These are phyloP conservation scores for Tyrophagus putrescentiae DNA, from an alignment of 1,140 invertebrate genomes.

Conservation along the genomic window DNA sequence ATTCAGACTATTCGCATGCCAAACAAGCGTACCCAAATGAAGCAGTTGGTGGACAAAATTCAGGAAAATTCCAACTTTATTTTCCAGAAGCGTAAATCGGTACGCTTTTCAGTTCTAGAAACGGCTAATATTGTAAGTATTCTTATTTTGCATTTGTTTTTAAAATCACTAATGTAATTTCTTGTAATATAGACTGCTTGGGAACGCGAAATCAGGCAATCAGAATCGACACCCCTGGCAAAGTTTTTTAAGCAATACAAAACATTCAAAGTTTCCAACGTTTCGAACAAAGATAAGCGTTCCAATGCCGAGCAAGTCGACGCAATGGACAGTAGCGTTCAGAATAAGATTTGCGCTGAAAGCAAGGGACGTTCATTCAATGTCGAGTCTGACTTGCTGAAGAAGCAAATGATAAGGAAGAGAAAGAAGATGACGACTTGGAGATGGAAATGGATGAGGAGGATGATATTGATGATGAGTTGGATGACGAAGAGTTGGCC, in stretches of 20 bases:
- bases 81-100: constrained; percentile 51
- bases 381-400: too few species aligned
- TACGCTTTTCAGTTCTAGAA: constrained; percentile 52
- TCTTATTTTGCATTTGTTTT: neutral
- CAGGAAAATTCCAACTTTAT: constrained; percentile 46
- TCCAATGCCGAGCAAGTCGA: constrained; percentile 33
- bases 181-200: constrained; percentile 47
- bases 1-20: constrained; percentile 59
- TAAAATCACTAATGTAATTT: neutral
- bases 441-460: neutral
- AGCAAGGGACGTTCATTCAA: neutral
- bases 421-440: neutral
- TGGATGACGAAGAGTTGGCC: neutral
- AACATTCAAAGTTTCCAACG: constrained; percentile 54
- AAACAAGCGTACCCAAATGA: constrained; percentile 58
- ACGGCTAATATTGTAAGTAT: constrained; percentile 37
- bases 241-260: constrained; percentile 57
- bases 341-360: neutral
- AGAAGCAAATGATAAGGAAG: constrained; percentile 26
- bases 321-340: neutral
- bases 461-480: constrained; percentile 25
- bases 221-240: constrained; percentile 51
- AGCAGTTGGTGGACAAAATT: constrained; percentile 40
- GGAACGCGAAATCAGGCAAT: constrained; percentile 50
- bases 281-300: constrained; percentile 32